Conservation (phyloP, 2,888 invertebrate genomes). For the Autographa gamma region DNA sequence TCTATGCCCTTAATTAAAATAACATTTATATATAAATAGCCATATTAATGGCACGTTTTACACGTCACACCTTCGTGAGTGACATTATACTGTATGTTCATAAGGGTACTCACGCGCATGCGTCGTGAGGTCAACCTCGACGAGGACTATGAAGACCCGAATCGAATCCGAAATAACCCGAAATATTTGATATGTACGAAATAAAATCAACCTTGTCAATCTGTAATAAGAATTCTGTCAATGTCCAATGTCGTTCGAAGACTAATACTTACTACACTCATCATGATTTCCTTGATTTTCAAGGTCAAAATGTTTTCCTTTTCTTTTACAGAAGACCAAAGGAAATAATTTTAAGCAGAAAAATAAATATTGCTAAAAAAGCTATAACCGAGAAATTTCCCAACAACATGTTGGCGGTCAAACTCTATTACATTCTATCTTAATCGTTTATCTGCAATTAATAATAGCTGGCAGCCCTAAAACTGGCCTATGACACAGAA, state of each 20-base stretch:
- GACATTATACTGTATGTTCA: constrained; percentile 1
- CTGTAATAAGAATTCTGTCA: background rate
- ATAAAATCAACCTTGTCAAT: background rate
- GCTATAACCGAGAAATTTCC: background rate
- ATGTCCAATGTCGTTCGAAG: background rate
- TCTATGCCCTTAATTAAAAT: background rate
- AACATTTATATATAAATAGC: background rate
- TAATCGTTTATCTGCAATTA: background rate
- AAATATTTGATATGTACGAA: background rate
- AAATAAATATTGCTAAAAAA: background rate
- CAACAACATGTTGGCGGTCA: background rate
- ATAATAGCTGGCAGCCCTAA: constrained; percentile 41
- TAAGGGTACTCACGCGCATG: background rate
- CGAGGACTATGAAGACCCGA: background rate
- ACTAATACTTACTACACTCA: no score
- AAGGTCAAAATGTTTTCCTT: no score
- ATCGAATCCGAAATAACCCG: background rate
- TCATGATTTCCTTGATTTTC: no score
- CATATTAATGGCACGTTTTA: background rate
- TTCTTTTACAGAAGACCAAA: no score
- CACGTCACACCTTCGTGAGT: background rate
- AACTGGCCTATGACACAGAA: constrained; percentile 27
- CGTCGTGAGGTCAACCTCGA: constrained; percentile 1
- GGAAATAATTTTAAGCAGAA: background rate
- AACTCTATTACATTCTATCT: background rate